Conservation (phyloP, 2,113 vertebrate species). For the Scomber colias region DNA sequence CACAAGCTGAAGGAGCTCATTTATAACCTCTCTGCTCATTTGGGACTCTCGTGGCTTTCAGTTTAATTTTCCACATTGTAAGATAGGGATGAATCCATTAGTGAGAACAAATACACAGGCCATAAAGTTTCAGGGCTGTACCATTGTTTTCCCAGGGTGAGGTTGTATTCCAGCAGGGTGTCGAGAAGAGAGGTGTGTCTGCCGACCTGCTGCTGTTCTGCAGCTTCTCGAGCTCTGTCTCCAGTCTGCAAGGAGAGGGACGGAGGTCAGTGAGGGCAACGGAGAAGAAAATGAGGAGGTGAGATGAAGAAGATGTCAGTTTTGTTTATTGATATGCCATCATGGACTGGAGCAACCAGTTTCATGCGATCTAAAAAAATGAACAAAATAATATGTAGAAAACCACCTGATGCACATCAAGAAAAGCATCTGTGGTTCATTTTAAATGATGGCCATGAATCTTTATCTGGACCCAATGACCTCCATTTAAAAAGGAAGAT, state of each 20-base stretch:
- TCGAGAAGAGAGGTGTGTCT: slow-evolving; percentile 80
- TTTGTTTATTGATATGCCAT: neutral
- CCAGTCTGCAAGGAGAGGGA: slow-evolving; percentile 71
- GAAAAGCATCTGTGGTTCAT: too few relatives aligned
- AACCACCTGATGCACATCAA: too few relatives aligned
- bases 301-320: neutral
- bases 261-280: neutral
- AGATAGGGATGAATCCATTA: neutral
- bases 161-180: slow-evolving; percentile 83
- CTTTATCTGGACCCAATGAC: too few relatives aligned
- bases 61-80: slow-evolving; percentile 37
- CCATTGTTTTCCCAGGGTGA: slow-evolving; percentile 81
- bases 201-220: slow-evolving; percentile 75
- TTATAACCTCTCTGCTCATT: slow-evolving; percentile 29
- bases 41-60: slow-evolving; percentile 25
- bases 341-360: neutral
- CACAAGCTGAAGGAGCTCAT: slow-evolving; percentile 27
- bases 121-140: slow-evolving; percentile 54
- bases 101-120: slow-evolving; percentile 27
- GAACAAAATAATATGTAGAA: too few relatives aligned
- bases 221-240: slow-evolving; percentile 86
- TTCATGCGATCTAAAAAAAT: neutral
- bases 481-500: too few relatives aligned
- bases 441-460: too few relatives aligned
- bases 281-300: neutral